phyloP scores from a whole-genome alignment of 1,140 invertebrate species.

The Lordiphosa stackelbergi region DNA sequence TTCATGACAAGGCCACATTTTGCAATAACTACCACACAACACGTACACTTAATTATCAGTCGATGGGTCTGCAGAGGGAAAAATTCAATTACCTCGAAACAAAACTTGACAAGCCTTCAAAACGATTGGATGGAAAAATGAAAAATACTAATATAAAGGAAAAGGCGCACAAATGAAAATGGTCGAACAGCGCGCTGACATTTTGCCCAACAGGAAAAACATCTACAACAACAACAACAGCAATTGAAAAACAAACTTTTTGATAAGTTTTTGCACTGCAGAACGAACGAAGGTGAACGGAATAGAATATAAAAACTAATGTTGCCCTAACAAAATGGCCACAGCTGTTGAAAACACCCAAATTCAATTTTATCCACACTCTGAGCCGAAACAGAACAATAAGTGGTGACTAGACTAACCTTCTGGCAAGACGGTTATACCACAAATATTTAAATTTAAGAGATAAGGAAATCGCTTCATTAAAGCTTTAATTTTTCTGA shows the following conservation, averaged over 20 bases:
- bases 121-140: slow-evolving; percentile 17
- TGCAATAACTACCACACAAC: slow-evolving; percentile 25
- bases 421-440: too few species aligned
- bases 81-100: slow-evolving; percentile 60
- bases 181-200: slow-evolving; percentile 29
- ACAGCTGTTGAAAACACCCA: slow-evolving; percentile 42
- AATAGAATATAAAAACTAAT: slow-evolving; percentile 68
- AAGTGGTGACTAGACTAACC: too few species aligned
- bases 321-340: slow-evolving; percentile 27
- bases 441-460: too few species aligned
- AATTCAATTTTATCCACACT: slow-evolving; percentile 29
- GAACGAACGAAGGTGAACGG: slow-evolving; percentile 44
- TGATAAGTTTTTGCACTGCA: slow-evolving; percentile 43
- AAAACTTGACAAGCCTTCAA: slow-evolving; percentile 35
- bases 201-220: slow-evolving; percentile 18
- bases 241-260: slow-evolving; percentile 13
- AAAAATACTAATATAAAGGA: slow-evolving; percentile 13
- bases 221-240: slow-evolving; percentile 10
- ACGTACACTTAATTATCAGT: slow-evolving; percentile 42
- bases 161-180: slow-evolving; percentile 31
- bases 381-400: too few species aligned
- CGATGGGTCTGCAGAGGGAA: not conserved
- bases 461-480: too few species aligned
- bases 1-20: slow-evolving; percentile 20
- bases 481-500: too few species aligned